Evolutionary conservation across 2,888 invertebrate genomes (phyloP).

Genomic region (Rhogogaster chlorosoma): DNA sequence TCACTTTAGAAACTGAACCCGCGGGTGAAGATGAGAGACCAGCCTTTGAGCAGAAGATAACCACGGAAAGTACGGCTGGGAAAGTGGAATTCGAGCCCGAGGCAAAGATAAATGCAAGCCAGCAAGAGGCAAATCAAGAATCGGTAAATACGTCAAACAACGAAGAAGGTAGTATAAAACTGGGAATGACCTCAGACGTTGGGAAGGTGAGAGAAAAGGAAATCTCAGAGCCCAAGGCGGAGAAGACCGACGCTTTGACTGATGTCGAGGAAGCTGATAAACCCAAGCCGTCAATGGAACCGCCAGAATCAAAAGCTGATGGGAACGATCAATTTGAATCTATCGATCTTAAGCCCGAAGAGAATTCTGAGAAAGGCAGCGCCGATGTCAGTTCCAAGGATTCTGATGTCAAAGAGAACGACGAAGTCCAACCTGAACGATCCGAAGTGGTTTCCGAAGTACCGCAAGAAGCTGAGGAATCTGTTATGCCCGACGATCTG

Average conservation of each 20-base stretch:
- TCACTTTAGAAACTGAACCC: background rate
- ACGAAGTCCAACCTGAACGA: background rate
- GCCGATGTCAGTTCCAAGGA: background rate
- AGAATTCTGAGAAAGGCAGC: background rate
- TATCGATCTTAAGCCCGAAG: background rate
- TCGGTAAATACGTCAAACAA: background rate
- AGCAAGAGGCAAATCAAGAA: background rate
- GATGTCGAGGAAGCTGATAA: background rate
- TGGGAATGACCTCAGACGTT: conserved; percentile 49
- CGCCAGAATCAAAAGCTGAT: background rate
- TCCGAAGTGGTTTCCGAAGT: background rate
- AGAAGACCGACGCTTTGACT: background rate
- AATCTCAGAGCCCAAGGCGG: background rate
- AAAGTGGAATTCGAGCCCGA: conserved; percentile 17
- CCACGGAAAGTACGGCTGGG: background rate
- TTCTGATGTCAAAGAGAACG: background rate
- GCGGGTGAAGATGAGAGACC: background rate
- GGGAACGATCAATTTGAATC: background rate
- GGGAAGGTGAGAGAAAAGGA: conserved; percentile 46
- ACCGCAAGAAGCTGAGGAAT: background rate
- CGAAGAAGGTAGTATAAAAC: conserved; percentile 38
- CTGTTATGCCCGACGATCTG: background rate
- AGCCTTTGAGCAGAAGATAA: background rate
- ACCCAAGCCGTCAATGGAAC: background rate
- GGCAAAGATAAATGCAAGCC: background rate